Evolutionary conservation across 2,797 vertebrate species (phyloP).

Genomic region (Etheostoma perlongum): DNA sequence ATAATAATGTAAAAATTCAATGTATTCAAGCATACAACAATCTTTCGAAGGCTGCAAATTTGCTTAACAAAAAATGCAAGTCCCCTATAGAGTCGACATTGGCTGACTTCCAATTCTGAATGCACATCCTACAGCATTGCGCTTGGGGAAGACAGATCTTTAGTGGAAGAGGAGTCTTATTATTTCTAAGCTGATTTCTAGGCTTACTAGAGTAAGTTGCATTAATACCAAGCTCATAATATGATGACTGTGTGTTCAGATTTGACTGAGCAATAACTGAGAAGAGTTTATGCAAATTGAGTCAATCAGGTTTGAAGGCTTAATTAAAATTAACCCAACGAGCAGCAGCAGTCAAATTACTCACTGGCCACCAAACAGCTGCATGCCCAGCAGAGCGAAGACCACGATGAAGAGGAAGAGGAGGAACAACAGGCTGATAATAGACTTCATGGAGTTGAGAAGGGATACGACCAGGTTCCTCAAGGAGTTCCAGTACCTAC

Average conservation of each 20-base stretch:
- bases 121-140: neutral
- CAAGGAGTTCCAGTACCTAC: constrained; percentile 97
- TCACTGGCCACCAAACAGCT: constrained; percentile 98
- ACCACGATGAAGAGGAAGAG: constrained; percentile 99
- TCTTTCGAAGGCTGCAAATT: neutral
- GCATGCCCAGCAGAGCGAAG: constrained; percentile 97
- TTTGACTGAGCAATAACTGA: neutral
- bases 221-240: neutral
- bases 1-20: neutral
- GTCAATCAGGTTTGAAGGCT: neutral
- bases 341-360: constrained; percentile 58
- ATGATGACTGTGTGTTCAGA: neutral
- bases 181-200: neutral
- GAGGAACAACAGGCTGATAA: constrained; percentile 96
- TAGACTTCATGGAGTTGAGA: constrained; percentile 98
- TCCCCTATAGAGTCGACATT: neutral
- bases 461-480: constrained; percentile 96
- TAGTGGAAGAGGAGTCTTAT: neutral
- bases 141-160: neutral
- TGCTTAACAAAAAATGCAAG: neutral
- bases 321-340: neutral
- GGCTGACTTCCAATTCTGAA: neutral
- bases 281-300: neutral
- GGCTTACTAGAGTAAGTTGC: neutral
- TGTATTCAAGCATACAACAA: neutral